Percentiles rank a stretch among this genome's conserved stretches.
phyloP scores from a whole-genome alignment of 2,113 vertebrate genomes.

The Todiramphus saurophagus region DNA sequence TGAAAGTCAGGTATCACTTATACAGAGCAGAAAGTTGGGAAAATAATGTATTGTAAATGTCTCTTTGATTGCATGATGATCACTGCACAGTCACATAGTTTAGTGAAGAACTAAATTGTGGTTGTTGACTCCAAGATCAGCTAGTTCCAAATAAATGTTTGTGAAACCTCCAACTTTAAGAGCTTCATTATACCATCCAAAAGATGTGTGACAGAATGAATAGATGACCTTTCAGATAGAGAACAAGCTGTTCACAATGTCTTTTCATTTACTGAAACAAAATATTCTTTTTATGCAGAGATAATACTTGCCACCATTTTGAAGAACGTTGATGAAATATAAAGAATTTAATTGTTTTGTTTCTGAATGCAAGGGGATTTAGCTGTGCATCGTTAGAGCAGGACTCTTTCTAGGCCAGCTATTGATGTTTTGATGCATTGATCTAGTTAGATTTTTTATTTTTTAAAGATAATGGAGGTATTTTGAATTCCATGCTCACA shows the following conservation, averaged over 20 bases:
- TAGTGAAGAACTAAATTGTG: neutral
- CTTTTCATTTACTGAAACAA: conserved; percentile 50
- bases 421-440: neutral
- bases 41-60: neutral
- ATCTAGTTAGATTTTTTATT: neutral
- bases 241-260: conserved; percentile 23
- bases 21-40: neutral
- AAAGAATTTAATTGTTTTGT: conserved; percentile 44
- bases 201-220: neutral
- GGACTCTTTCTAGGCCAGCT: neutral
- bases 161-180: conserved; percentile 17
- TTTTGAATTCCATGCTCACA: neutral
- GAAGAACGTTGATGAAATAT: conserved; percentile 45
- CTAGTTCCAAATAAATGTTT: conserved; percentile 47
- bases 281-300: conserved; percentile 34
- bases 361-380: neutral
- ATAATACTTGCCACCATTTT: conserved; percentile 36
- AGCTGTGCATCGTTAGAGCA: neutral
- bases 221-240: conserved; percentile 31
- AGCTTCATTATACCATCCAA: neutral
- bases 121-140: neutral
- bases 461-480: neutral
- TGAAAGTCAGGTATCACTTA: neutral
- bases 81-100: neutral
- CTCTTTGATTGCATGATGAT: neutral